Base-by-base conservation (phyloP, 1,140 invertebrate genomes). In the Cryptotermes secundus region DNA sequence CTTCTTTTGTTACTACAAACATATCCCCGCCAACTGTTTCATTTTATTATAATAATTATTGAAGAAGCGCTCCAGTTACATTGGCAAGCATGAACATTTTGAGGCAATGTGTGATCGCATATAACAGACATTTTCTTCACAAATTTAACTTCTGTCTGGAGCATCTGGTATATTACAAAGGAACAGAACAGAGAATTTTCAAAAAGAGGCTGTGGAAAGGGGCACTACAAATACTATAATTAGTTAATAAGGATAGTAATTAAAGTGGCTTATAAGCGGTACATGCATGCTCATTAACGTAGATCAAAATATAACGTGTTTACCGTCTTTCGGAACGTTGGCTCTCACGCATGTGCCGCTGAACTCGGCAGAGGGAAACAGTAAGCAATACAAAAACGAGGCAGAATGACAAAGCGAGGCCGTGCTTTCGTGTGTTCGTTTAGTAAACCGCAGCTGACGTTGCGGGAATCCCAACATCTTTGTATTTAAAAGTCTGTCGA, bases 31-130 rank as follows among this genome's bases (percentile, higher is more conserved):
- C n/a, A 72, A 31, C n/a, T 26, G n/a, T 16, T 72, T 10, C n/a
- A 31, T n/a, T 72, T 72, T 72, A 72, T 72, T 31, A 72, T 72
- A n/a, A 72, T 72, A 72, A 31, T 72, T 72, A 72, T 59, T 59
- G 53, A 59, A 31, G n/a, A 72, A 72, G 59, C 31, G 59, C n/a
- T 72, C 3, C 59, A 72, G 59, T 72, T 72, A 31, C 14, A 16
- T n/a, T 72, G 14, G 59, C n/a, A 72, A 72, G 59, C 59, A 72
- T 72, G 59, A 26, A 72, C 31, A 14, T 72, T 72, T 4, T 72
- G n/a, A 31, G n/a, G n/a, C 7, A 72, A 14, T n/a, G 3, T 4
- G 59, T n/a, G 26, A 31, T 72, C 59, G n/a, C 6, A 14, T 72
- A 9, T n/a, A 72, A 72, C 14, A 31, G 10, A 72, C 31, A 72